A percentile compares a stretch with the other conserved stretches of the same genome.
phyloP scores from a whole-genome alignment of 1,140 invertebrate species.

The Lepidostoma basale region DNA sequence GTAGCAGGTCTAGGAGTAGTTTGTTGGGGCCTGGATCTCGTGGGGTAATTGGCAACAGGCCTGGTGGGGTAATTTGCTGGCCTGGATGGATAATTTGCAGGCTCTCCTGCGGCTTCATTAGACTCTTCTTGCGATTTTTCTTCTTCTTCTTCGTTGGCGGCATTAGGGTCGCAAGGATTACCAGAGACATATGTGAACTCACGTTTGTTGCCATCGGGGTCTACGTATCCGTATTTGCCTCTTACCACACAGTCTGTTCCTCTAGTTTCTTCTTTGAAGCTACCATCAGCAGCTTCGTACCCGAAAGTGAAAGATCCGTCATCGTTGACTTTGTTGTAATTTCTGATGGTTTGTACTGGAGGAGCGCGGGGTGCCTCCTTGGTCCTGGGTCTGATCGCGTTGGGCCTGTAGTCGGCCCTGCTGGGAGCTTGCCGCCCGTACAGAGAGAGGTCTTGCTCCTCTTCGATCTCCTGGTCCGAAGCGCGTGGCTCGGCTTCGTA shows the following conservation, averaged over 20 bases:
- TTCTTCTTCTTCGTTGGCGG: conserved; percentile 68
- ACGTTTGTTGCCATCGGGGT: conserved; percentile 85
- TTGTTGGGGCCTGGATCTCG: conserved; percentile 48
- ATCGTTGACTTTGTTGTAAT: conserved; percentile 83
- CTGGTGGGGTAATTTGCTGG: conserved; percentile 60
- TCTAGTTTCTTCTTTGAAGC: conserved; percentile 86
- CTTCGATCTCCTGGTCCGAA: conserved; percentile 51
- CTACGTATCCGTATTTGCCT: conserved; percentile 88
- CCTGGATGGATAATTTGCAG: conserved; percentile 70
- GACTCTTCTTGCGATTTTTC: conserved; percentile 54
- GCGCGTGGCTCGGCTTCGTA: conserved; percentile 37
- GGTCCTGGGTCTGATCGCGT: conserved; percentile 52
- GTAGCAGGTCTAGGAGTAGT: conserved; percentile 66
- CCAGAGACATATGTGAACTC: conserved; percentile 91
- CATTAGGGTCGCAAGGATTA: conserved; percentile 86
- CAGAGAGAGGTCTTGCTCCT: conserved; percentile 53
- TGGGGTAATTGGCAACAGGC: conserved; percentile 53
- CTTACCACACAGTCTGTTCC: conserved; percentile 86
- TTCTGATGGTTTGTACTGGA: conserved; percentile 78
- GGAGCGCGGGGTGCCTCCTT: conserved; percentile 70
- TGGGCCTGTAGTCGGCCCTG: conserved; percentile 47
- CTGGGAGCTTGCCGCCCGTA: conserved; percentile 51
- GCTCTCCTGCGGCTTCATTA: conserved; percentile 65
- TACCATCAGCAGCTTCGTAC: conserved; percentile 87
- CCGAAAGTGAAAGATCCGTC: conserved; percentile 85